phyloP scores from a whole-genome alignment of 2,113 vertebrate species.

The Pogona vitticeps region DNA sequence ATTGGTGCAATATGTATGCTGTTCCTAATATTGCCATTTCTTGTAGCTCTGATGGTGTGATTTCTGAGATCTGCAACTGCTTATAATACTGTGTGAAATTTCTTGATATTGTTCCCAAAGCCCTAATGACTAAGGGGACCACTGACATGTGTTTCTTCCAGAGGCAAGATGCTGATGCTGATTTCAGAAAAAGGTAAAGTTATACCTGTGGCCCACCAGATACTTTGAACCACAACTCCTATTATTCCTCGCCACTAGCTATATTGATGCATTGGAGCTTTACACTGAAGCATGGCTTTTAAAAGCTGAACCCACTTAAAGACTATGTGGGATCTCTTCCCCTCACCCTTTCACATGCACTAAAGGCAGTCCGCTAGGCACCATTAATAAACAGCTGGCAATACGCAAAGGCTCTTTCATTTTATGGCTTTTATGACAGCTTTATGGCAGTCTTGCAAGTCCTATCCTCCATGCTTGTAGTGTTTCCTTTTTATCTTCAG shows the following conservation, averaged over 20 bases:
- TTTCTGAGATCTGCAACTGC: too few species aligned
- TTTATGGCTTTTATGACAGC: conserved; percentile 60
- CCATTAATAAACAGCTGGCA: conserved; percentile 47
- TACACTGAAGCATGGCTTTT: background rate
- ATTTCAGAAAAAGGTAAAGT: too few species aligned
- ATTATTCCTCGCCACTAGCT: background rate
- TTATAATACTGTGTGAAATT: too few species aligned
- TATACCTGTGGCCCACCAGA: background rate
- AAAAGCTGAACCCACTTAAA: background rate
- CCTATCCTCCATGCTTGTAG: conserved; percentile 48
- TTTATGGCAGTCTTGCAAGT: conserved; percentile 51
- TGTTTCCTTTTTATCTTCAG: conserved; percentile 59
- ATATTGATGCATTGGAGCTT: background rate
- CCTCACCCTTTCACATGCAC: background rate
- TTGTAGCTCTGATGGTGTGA: too few species aligned
- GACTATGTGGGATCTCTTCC: background rate
- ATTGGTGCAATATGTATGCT: too few species aligned
- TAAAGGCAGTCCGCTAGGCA: conserved; percentile 50
- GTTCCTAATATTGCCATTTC: too few species aligned
- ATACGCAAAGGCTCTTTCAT: conserved; percentile 64
- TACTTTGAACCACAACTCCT: too few species aligned
- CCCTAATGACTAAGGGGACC: too few species aligned
- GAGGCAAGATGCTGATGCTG: too few species aligned
- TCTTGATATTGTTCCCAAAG: too few species aligned
- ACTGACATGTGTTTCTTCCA: too few species aligned